Base-by-base conservation (phyloP, 2,113 vertebrate genomes). In the Bettongia penicillata region DNA sequence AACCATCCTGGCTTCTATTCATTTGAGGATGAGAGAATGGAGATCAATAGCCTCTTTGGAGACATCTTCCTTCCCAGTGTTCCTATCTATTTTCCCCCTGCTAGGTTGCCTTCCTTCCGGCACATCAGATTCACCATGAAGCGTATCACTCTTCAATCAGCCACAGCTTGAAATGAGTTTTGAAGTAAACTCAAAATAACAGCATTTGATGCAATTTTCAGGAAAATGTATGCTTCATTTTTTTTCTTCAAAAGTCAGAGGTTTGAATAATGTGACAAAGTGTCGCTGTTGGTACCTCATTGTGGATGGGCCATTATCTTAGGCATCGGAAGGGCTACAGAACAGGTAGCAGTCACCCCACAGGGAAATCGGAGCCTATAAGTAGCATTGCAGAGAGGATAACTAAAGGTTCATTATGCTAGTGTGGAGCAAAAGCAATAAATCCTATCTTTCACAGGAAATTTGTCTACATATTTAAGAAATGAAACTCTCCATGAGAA, bases 381-480 rank as follows among this genome's bases (percentile, higher is more conserved):
- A 90, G 90, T 49, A 90, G 90, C 90, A 90, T 90, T 0, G 47
- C 28, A 90, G 90, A 90, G 90, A 90, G 49, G 48, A 51, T 90
- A 90, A 31, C 90, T 84, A 90, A 90, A 90, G 49, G 14, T 90
- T 48, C 25, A 48, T 51, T 90, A 48, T 16, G 50, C 90, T 90
- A 51, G 24, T 31, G 23, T 31, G 14, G 49, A 51, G 12, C 90
- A 90, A 51, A 90, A 28, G 48, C 48, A 90, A 31, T 31, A 90
- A 51, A 90, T 48, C 47, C 24, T 14, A 31, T 90, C 9, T 90
- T 90, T 50, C 90, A 48, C 48, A 90, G 90, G 47, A 90, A 90
- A 90, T 90, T 51, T 90, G 24, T 51, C 90, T 90, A 51, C 24
- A 48, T 90, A 90, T 90, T 50, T 90, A 90, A 90, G 90, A 90